Conservation (phyloP, 2,888 invertebrate genomes). For the Gerosis bhagava region DNA sequence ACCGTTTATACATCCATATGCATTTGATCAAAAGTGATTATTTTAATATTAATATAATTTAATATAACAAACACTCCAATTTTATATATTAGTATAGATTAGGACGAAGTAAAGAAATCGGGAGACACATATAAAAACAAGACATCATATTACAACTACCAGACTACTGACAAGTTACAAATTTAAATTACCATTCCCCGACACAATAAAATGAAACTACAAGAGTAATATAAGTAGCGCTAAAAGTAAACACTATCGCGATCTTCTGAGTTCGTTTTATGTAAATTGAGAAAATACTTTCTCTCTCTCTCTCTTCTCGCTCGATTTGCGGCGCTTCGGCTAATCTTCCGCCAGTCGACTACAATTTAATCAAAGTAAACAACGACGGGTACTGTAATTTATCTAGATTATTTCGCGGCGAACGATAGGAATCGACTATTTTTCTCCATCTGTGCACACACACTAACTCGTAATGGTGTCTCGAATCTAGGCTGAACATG, state of each 20-base stretch:
- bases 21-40: too few species aligned
- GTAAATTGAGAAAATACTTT: slow-evolving; percentile 73
- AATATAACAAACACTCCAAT: too few species aligned
- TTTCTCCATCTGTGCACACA: slow-evolving; percentile 62
- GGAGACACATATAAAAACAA: too few species aligned
- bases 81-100: too few species aligned
- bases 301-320: slow-evolving; percentile 64
- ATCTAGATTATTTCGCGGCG: slow-evolving; percentile 79
- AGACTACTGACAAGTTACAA: too few species aligned
- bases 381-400: slow-evolving; percentile 75
- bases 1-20: too few species aligned
- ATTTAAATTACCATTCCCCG: too few species aligned
- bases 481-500: slow-evolving; percentile 54
- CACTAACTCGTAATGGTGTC: slow-evolving; percentile 56
- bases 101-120: too few species aligned
- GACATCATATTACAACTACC: too few species aligned
- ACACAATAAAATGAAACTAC: slow-evolving; percentile 3
- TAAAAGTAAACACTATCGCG: slow-evolving; percentile 59
- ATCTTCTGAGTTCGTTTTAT: slow-evolving; percentile 70
- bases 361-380: slow-evolving; percentile 82
- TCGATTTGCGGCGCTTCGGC: slow-evolving; percentile 77
- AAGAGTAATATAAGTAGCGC: slow-evolving; percentile 39
- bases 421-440: slow-evolving; percentile 77
- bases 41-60: too few species aligned
- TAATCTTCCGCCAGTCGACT: slow-evolving; percentile 79